Evolutionary conservation across 2,888 invertebrate genomes (phyloP).

Genomic region (Pseudococcus viburni): DNA sequence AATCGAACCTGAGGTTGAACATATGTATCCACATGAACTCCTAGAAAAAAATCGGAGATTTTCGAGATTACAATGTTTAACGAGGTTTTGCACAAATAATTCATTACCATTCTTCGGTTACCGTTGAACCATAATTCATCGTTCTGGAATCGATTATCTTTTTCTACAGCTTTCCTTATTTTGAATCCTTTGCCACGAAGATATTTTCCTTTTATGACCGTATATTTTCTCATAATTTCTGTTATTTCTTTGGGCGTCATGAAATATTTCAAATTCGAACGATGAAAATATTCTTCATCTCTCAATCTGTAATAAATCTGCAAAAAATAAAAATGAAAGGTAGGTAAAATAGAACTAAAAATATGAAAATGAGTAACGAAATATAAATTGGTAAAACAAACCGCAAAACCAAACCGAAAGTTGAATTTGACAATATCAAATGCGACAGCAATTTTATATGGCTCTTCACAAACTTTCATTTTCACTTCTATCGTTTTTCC

Average conservation of each 20-base stretch:
- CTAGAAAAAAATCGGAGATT: background rate
- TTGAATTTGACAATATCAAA: background rate
- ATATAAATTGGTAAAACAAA: background rate
- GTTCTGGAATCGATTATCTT: background rate
- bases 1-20: background rate
- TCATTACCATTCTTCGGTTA: background rate
- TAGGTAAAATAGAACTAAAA: background rate
- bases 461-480: background rate
- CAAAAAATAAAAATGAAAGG: background rate
- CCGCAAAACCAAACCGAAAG: background rate
- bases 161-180: background rate
- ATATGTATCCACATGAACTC: conserved; percentile 4
- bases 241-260: background rate
- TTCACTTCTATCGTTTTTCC: background rate
- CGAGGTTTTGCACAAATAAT: too few relatives aligned
- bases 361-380: too few relatives aligned
- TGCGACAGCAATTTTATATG: background rate
- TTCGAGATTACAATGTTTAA: too few relatives aligned
- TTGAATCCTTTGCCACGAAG: background rate
- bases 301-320: conserved; percentile 8
- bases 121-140: background rate
- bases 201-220: background rate
- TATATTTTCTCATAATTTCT: background rate
- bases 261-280: background rate
- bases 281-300: background rate